phyloP scores from a whole-genome alignment of 2,113 vertebrate species.

The Morone saxatilis region DNA sequence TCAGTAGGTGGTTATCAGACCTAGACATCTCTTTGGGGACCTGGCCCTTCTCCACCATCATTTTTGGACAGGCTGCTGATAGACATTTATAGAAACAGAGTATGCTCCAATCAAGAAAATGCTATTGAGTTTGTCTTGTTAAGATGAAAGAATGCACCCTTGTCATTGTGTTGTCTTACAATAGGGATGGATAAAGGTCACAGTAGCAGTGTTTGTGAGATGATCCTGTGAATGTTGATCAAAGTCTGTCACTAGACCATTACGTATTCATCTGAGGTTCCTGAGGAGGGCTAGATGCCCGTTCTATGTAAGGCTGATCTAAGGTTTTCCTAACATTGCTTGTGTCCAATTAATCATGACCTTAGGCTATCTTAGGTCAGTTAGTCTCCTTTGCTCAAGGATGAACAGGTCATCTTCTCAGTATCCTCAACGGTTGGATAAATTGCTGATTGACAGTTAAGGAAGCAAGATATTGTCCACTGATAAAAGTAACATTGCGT shows the following conservation, averaged over 20 bases:
- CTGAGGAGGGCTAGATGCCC: neutral
- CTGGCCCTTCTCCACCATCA: constrained; percentile 32
- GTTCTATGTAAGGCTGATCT: constrained; percentile 39
- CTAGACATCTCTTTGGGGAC: constrained; percentile 67
- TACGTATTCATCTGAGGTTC: constrained; percentile 26
- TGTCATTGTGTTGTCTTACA: constrained; percentile 30
- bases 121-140: neutral
- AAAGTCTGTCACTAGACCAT: constrained; percentile 64
- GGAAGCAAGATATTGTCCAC: constrained; percentile 4
- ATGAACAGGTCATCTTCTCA: constrained; percentile 19
- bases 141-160: constrained; percentile 36
- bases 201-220: constrained; percentile 26
- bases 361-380: constrained; percentile 31
- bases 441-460: constrained; percentile 33
- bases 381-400: neutral
- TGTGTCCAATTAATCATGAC: constrained; percentile 19
- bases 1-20: constrained; percentile 68
- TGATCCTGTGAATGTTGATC: constrained; percentile 61
- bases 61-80: constrained; percentile 56
- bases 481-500: neutral
- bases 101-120: constrained; percentile 38
- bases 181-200: constrained; percentile 41
- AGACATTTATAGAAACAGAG: constrained; percentile 55
- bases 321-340: constrained; percentile 27
- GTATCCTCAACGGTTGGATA: constrained; percentile 17